Percentiles rank a stretch among this genome's conserved stretches.
These are phyloP conservation scores for Neotoxoptera formosana DNA, from an alignment of 1,140 invertebrate genomes.

Conservation along the genomic window DNA sequence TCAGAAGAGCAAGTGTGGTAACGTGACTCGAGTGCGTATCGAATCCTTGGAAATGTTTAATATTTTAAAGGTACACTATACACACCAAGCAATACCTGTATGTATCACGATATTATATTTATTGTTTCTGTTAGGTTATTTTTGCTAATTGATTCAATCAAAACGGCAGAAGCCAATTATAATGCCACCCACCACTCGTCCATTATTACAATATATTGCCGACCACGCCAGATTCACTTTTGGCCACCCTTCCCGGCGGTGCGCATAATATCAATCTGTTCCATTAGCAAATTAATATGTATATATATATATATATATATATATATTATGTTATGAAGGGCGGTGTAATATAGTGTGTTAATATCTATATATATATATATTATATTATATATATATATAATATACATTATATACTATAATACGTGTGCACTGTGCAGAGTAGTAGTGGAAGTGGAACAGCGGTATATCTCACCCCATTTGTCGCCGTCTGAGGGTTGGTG, in stretches of 20 bases:
- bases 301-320: not conserved
- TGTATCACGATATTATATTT: not conserved
- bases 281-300: constrained; percentile 53
- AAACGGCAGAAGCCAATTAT: constrained; percentile 61
- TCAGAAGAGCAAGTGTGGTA: not conserved
- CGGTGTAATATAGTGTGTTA: not conserved
- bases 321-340: not conserved
- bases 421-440: not conserved
- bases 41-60: too few species aligned
- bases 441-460: not conserved
- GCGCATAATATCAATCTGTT: constrained; percentile 45
- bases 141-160: not conserved
- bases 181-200: not conserved
- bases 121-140: not conserved
- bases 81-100: not conserved
- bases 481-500: not conserved
- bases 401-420: not conserved
- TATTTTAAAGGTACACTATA: too few species aligned
- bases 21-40: not conserved
- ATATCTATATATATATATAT: not conserved
- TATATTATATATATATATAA: too few species aligned
- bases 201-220: not conserved
- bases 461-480: constrained; percentile 28
- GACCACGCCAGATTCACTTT: constrained; percentile 4
- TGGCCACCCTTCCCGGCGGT: not conserved